These are phyloP conservation scores for Saxidomus purpurata DNA, from an alignment of 1,140 invertebrate species.

Conservation along the genomic window DNA sequence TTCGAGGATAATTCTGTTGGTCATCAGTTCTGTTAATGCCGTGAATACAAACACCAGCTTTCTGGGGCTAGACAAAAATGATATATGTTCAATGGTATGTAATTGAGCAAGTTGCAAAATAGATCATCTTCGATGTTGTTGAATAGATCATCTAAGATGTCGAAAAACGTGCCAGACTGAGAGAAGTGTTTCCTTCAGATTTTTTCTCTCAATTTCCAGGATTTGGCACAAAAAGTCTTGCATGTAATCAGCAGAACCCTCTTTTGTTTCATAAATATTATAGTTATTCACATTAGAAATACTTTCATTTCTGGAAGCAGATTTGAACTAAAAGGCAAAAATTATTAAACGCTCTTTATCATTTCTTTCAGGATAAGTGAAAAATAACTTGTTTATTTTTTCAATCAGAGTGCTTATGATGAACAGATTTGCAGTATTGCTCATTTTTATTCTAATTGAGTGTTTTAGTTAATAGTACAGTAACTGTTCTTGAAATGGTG, in stretches of 20 bases:
- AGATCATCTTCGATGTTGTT: background rate
- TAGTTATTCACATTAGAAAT: slow-evolving; percentile 1
- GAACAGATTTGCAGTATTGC: no score
- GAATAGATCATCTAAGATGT: slow-evolving; percentile 8
- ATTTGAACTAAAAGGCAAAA: background rate
- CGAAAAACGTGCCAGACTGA: background rate
- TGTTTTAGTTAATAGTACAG: no score
- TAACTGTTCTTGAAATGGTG: no score
- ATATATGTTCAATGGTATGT: background rate
- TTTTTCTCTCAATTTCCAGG: background rate
- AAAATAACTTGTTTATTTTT: no score
- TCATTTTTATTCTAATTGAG: no score
- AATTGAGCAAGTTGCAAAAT: background rate
- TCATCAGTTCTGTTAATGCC: no score
- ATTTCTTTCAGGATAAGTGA: no score
- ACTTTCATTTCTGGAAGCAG: background rate
- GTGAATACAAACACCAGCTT: no score
- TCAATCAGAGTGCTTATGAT: no score
- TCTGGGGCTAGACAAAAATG: slow-evolving; percentile 31
- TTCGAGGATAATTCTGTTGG: no score
- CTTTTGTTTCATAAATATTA: slow-evolving; percentile 14
- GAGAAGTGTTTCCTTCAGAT: background rate
- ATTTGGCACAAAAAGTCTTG: background rate
- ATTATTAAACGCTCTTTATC: no score
- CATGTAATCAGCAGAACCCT: background rate